phyloP scores from a whole-genome alignment of 1,140 invertebrate genomes.

The Drosophila rhopaloa region DNA sequence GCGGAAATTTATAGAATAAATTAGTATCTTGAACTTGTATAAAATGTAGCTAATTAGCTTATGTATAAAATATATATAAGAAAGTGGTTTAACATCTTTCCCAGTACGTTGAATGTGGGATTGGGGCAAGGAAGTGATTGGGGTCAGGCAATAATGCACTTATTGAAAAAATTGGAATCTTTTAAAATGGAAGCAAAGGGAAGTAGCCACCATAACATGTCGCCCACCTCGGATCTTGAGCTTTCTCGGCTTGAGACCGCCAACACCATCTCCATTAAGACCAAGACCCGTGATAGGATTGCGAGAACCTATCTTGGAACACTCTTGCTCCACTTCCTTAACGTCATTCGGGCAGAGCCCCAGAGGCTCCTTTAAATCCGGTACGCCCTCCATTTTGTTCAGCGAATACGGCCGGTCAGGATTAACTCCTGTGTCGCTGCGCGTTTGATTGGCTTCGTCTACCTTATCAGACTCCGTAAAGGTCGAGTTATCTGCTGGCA shows the following conservation, averaged over 20 bases:
- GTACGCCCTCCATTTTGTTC: slow-evolving; percentile 16
- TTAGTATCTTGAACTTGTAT: neutral
- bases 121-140: too few species aligned
- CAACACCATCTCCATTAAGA: slow-evolving; percentile 73
- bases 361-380: slow-evolving; percentile 35
- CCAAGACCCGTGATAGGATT: slow-evolving; percentile 79
- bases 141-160: too few species aligned
- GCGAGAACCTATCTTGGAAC: slow-evolving; percentile 42
- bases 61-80: too few species aligned
- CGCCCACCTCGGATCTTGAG: slow-evolving; percentile 61
- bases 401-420: slow-evolving; percentile 45
- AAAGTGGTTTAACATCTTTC: too few species aligned
- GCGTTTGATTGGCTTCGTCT: slow-evolving; percentile 41
- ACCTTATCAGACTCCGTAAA: slow-evolving; percentile 28
- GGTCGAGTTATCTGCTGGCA: slow-evolving; percentile 25
- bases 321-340: slow-evolving; percentile 11
- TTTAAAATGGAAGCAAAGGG: too few species aligned
- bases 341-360: slow-evolving; percentile 16
- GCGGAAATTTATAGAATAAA: slow-evolving; percentile 12
- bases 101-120: too few species aligned
- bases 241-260: slow-evolving; percentile 70
- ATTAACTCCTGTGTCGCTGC: slow-evolving; percentile 26
- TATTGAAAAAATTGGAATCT: too few species aligned
- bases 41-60: too few species aligned
- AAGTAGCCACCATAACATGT: too few species aligned